Evolutionary conservation across 2,888 invertebrate genomes (phyloP).

Genomic region (Rapana venosa): DNA sequence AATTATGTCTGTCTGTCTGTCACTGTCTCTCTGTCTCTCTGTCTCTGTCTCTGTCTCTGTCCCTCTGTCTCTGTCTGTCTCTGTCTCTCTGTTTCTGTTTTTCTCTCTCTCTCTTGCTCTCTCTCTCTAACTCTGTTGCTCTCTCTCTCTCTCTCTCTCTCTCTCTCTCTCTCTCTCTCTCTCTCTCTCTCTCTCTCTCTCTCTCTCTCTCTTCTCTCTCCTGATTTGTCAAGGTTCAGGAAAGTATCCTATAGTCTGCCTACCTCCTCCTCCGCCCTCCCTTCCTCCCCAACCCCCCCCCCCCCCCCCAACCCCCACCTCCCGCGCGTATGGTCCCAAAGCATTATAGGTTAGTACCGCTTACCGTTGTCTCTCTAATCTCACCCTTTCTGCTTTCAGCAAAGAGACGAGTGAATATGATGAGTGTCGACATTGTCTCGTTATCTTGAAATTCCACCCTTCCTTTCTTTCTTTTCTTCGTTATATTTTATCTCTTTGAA

Average conservation of each 20-base stretch:
- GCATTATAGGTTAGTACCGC: no score
- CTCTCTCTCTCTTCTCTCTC: not conserved
- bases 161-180: not conserved
- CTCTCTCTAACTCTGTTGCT: not conserved
- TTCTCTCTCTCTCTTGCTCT: constrained; percentile 11
- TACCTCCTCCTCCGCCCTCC: not conserved
- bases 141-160: not conserved
- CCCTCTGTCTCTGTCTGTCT: not conserved
- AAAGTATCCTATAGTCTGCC: no score
- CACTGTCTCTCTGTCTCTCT: not conserved
- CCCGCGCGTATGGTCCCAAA: no score
- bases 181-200: constrained; percentile 13
- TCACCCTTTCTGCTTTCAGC: not conserved
- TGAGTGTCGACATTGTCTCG: no score
- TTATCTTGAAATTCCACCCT: no score
- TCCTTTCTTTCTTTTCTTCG: no score
- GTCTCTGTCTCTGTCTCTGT: constrained; percentile 16
- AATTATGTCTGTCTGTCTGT: not conserved
- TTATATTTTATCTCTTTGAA: no score
- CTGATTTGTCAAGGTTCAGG: no score
- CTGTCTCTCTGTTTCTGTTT: not conserved
- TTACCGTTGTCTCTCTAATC: not conserved
- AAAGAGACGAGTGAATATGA: no score
- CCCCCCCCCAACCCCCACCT: no score
- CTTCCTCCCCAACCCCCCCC: no score